phyloP scores from a whole-genome alignment of 2,888 invertebrate species.

The Peribatodes rhomboidaria region DNA sequence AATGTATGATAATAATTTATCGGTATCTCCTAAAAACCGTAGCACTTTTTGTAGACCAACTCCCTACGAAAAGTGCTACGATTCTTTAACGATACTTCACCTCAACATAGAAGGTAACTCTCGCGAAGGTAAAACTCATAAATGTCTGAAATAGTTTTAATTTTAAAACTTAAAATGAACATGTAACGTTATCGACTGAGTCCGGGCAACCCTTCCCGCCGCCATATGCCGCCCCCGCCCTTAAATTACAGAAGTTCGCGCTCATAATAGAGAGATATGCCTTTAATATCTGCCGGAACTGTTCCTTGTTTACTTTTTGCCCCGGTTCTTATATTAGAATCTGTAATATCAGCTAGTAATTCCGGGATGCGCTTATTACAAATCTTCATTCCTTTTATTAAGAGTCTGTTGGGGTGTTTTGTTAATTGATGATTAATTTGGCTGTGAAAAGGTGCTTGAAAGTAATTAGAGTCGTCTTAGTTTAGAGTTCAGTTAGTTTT shows the following conservation, averaged over 20 bases:
- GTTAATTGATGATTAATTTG: conserved; percentile 35
- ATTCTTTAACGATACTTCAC: not conserved
- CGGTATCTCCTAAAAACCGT: not conserved
- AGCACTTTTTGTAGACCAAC: conserved; percentile 11
- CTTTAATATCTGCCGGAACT: conserved; percentile 85
- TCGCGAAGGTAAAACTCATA: too few species aligned
- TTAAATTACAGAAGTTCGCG: conserved; percentile 86
- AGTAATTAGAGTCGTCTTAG: not conserved
- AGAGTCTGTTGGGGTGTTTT: conserved; percentile 35
- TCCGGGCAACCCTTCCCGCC: conserved; percentile 68
- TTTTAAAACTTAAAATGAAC: conserved; percentile 51
- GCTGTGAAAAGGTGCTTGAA: not conserved
- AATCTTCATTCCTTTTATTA: conserved; percentile 45
- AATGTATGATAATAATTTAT: not conserved
- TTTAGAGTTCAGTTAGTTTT: not conserved
- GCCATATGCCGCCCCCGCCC: conserved; percentile 84
- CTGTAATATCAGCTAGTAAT: conserved; percentile 54
- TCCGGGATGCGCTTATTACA: conserved; percentile 50
- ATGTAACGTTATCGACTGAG: conserved; percentile 17
- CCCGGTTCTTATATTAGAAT: conserved; percentile 80
- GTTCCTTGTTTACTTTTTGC: conserved; percentile 83
- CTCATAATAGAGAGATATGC: conserved; percentile 87
- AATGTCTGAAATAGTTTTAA: not conserved
- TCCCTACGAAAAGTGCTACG: conserved; percentile 4
- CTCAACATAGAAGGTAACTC: not conserved